A percentile compares a stretch with the other conserved stretches of the same genome.
Evolutionary conservation across 2,113 vertebrate genomes (phyloP).

Genomic region (Alexandromys fortis): DNA sequence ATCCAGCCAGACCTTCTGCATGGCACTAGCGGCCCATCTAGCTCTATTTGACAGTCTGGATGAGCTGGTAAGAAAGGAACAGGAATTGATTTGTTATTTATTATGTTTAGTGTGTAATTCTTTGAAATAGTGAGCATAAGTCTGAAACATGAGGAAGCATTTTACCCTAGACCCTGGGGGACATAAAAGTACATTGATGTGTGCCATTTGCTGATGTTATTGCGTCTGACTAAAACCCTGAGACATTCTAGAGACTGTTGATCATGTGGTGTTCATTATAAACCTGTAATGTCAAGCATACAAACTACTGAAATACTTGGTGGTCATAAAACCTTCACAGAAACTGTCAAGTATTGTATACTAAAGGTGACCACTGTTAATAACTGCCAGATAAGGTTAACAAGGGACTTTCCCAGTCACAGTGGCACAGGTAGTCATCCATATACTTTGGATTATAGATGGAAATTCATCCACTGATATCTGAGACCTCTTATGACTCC

Average conservation of each 20-base stretch:
- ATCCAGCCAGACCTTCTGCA: not conserved
- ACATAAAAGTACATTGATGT: too few species aligned
- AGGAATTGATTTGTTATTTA: not conserved
- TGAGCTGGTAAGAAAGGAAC: constrained; percentile 20
- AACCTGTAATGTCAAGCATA: not conserved
- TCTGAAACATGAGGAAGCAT: not conserved
- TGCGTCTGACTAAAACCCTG: not conserved
- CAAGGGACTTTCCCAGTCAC: not conserved
- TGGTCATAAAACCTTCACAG: fast-evolving
- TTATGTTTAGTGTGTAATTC: not conserved
- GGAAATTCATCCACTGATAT: not conserved
- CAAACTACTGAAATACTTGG: not conserved
- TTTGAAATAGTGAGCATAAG: not conserved
- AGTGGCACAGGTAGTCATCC: fast-evolving
- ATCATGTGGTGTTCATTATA: not conserved
- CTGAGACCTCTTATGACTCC: fast-evolving
- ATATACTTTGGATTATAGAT: not conserved
- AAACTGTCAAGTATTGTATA: too few species aligned
- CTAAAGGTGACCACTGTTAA: not conserved
- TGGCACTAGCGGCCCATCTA: not conserved
- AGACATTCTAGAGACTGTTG: not conserved
- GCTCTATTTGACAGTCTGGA: not conserved
- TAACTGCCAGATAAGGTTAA: not conserved
- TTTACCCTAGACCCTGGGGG: not conserved
- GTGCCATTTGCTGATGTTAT: not conserved